These are phyloP conservation scores for Pristionchus maxplancki DNA, from an alignment of 2,888 invertebrate genomes.

Conservation along the genomic window DNA sequence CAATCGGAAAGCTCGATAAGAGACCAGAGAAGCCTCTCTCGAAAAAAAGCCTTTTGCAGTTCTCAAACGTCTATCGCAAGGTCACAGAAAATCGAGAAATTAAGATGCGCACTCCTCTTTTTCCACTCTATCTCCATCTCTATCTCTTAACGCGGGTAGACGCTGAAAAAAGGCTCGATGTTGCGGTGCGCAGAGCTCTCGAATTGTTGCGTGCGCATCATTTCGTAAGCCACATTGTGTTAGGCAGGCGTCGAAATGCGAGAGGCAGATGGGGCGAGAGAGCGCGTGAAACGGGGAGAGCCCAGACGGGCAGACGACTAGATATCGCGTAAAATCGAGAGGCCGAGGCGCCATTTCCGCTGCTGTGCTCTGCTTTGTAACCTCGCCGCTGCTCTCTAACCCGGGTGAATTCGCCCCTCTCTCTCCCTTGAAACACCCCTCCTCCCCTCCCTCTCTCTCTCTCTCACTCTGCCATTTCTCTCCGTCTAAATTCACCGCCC, in stretches of 20 bases:
- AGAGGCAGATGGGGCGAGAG: neutral
- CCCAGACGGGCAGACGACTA: neutral
- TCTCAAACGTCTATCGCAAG: too few species aligned
- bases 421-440: neutral
- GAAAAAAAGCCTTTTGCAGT: too few species aligned
- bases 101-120: too few species aligned
- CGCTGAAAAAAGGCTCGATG: neutral
- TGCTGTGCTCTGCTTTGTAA: constrained; percentile 9
- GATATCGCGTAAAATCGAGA: neutral
- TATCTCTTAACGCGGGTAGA: too few species aligned
- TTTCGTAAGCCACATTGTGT: constrained; percentile 37
- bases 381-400: constrained; percentile 19
- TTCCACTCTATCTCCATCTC: too few species aligned
- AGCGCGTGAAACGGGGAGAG: neutral
- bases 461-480: neutral
- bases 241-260: neutral
- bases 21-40: neutral
- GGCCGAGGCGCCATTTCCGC: neutral
- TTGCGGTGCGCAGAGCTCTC: neutral
- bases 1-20: neutral
- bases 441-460: neutral
- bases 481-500: neutral
- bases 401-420: neutral
- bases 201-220: neutral
- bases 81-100: too few species aligned